Conservation (phyloP, 2,888 invertebrate species). For the Phaedon cochleariae region DNA sequence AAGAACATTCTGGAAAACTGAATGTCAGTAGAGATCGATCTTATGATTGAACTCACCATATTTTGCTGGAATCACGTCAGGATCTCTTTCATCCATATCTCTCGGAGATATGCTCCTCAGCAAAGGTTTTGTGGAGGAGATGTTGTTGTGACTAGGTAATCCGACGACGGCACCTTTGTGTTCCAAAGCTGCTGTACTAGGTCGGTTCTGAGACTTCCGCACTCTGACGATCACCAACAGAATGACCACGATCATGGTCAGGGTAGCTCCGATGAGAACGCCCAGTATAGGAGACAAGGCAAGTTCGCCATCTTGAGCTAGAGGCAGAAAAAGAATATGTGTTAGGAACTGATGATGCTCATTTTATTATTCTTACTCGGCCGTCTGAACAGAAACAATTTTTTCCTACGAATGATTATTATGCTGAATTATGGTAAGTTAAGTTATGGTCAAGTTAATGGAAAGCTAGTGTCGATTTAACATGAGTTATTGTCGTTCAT, state of each 20-base stretch:
- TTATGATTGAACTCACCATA: slow-evolving; percentile 52
- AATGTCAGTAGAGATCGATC: too few species aligned
- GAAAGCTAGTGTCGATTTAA: too few species aligned
- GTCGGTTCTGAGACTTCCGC: slow-evolving; percentile 57
- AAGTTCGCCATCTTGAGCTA: slow-evolving; percentile 67
- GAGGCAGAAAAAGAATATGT: too few species aligned
- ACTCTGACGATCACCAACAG: slow-evolving; percentile 64
- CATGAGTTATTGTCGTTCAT: too few species aligned
- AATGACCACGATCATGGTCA: slow-evolving; percentile 65
- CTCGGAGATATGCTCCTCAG: slow-evolving; percentile 58
- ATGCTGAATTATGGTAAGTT: too few species aligned
- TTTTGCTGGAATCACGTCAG: slow-evolving; percentile 79
- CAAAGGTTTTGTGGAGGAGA: slow-evolving; percentile 59
- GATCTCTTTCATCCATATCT: slow-evolving; percentile 70
- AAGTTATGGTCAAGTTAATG: too few species aligned
- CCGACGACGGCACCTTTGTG: slow-evolving; percentile 60
- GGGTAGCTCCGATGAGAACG: slow-evolving; percentile 65
- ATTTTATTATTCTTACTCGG: too few species aligned
- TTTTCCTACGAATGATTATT: too few species aligned
- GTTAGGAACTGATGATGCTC: too few species aligned
- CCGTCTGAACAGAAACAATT: too few species aligned
- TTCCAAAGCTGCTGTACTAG: slow-evolving; percentile 56
- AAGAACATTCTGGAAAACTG: too few species aligned
- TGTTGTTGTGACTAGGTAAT: slow-evolving; percentile 50
- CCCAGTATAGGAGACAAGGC: slow-evolving; percentile 67